Evolutionary conservation across 2,113 vertebrate species (phyloP), one percentile per base, ranked within the genome.

Genomic region (Oncorhynchus mykiss): DNA sequence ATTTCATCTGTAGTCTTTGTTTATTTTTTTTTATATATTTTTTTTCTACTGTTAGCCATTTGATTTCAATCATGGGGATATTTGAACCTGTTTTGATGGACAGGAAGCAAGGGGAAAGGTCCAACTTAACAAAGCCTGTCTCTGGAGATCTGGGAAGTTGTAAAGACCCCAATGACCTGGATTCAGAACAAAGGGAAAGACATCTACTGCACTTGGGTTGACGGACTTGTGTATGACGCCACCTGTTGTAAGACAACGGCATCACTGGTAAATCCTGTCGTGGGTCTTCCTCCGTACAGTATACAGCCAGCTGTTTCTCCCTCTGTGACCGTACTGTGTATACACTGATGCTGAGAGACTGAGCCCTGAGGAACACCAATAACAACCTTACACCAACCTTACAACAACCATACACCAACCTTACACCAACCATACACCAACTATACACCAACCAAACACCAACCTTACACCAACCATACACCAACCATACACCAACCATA

Each of bases 141-240:
- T 76, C 29, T 69, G n/a, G 25, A 49, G 76, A 81, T 77, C 72
- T 86, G 86, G 82, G 86, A 91, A 85, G 84, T 70, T 77, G 70
- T 73, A 70, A 71, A 76, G 45, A 34, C 64, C 72, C 22, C 67
- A 75, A 49, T 62, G 51, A 74, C 71, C 22, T 73, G 31, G 20
- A 72, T 65, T 87, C 84, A 81, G 51, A 78, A 90, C 71, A 80
- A 89, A 90, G 84, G 84, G 84, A 88, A 84, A 89, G 84, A 25
- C 25, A 2, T 2, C 25, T 25, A 2, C 25, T 25, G 25, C 25
- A 25, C 25, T 25, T 24, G 22, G 22, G 22, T 24, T 24, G 22
- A 24, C 22, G 22, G 22, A 24, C 22, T 24, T 24, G 22, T 24
- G 22, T 24, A 24, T 24, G 22, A 24, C 22, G 22, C 22, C 22